phyloP scores from a whole-genome alignment of 92 coral and sea anemone species.

The Pocillopora grandis region DNA sequence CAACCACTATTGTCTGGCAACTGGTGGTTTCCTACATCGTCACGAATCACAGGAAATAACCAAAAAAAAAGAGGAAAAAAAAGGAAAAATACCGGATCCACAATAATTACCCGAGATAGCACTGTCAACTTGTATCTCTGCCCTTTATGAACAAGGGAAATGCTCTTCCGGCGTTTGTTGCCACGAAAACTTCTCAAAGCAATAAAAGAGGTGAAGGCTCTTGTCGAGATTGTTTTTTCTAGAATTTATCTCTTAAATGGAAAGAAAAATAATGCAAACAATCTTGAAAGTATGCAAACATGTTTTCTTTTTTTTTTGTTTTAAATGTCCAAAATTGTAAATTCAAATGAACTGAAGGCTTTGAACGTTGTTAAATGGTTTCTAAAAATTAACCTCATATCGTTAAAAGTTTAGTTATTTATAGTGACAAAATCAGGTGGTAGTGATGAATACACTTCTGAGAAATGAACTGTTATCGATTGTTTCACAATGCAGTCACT shows the following conservation, averaged over 20 bases:
- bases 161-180: constrained; percentile 11
- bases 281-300: neutral
- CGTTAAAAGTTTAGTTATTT: no score
- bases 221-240: neutral
- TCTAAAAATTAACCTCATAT: no score
- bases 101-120: no score
- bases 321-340: neutral
- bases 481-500: no score
- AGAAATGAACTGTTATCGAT: no score
- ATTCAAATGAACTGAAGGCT: no score
- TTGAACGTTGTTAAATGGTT: neutral
- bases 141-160: neutral
- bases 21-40: neutral
- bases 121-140: no score
- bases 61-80: neutral
- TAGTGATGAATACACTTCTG: no score
- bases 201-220: neutral
- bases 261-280: constrained; percentile 1
- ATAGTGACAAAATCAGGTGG: no score
- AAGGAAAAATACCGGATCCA: neutral
- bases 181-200: no score
- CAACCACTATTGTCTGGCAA: neutral
- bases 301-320: no score
- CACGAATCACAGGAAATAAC: neutral
- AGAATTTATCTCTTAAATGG: neutral